These are phyloP conservation scores for Callaeas wilsoni DNA, from an alignment of 2,113 vertebrate genomes.

Conservation along the genomic window DNA sequence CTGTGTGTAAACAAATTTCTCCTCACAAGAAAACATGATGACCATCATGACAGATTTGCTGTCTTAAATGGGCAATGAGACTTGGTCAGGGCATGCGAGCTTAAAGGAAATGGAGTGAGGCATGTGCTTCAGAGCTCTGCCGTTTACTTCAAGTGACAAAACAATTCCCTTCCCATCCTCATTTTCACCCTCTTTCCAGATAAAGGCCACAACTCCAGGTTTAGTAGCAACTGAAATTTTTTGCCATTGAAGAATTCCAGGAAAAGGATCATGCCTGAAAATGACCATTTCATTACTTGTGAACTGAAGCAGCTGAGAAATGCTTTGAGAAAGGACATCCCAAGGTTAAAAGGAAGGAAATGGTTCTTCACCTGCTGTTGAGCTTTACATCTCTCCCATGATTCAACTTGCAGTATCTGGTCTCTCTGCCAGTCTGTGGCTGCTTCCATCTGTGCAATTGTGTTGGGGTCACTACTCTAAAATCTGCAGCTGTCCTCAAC, in stretches of 20 bases:
- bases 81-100: fast-evolving
- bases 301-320: neutral
- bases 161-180: neutral
- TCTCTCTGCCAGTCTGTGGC: neutral
- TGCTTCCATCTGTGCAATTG: neutral
- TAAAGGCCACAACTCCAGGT: neutral
- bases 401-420: neutral
- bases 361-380: neutral
- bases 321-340: neutral
- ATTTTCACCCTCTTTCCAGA: neutral
- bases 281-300: neutral
- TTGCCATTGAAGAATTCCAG: neutral
- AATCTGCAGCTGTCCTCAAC: neutral
- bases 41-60: neutral
- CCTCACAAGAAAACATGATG: neutral
- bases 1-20: neutral
- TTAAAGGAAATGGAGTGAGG: neutral
- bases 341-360: neutral
- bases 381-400: neutral
- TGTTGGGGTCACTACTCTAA: neutral
- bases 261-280: neutral
- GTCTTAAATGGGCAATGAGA: neutral
- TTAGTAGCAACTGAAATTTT: neutral
- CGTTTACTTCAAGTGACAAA: neutral
- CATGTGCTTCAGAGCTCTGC: neutral